Evolutionary conservation across 2,888 invertebrate species (phyloP).

Genomic region (Glomeris marginata): DNA sequence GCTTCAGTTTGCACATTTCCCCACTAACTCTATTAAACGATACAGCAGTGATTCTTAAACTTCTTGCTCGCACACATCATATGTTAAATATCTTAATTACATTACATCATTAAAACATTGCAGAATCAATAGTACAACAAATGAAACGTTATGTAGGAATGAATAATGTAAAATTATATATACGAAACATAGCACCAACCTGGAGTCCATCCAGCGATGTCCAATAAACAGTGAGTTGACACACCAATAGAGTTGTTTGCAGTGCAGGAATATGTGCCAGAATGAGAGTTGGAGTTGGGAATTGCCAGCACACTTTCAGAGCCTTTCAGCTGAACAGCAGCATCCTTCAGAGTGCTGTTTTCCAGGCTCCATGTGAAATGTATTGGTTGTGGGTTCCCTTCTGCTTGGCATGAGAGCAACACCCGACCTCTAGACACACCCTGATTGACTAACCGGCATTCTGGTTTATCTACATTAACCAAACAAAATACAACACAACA

Average conservation of each 20-base stretch:
- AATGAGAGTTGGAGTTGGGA: conserved; percentile 44
- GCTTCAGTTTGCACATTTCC: too few species aligned
- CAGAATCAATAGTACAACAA: too few species aligned
- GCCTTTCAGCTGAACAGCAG: conserved; percentile 39
- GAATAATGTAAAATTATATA: not conserved
- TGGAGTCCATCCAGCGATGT: conserved; percentile 35
- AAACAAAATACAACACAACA: too few species aligned
- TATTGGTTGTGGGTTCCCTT: conserved; percentile 62
- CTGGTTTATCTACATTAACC: conserved; percentile 51
- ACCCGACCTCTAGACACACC: conserved; percentile 4
- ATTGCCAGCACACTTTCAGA: conserved; percentile 46
- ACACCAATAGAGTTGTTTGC: conserved; percentile 69
- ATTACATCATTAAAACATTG: too few species aligned
- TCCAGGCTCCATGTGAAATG: conserved; percentile 62
- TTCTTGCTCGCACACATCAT: too few species aligned
- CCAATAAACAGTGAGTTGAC: conserved; percentile 38
- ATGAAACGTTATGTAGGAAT: too few species aligned
- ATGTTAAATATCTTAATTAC: too few species aligned
- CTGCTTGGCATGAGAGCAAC: conserved; percentile 55
- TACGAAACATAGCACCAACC: not conserved
- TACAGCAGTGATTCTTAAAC: too few species aligned
- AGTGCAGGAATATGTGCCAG: conserved; percentile 65
- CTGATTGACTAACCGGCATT: conserved; percentile 56
- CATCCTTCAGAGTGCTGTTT: conserved; percentile 67
- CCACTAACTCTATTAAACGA: too few species aligned